phyloP scores from a whole-genome alignment of 2,888 invertebrate genomes.

The Drosophila multiciliata region DNA sequence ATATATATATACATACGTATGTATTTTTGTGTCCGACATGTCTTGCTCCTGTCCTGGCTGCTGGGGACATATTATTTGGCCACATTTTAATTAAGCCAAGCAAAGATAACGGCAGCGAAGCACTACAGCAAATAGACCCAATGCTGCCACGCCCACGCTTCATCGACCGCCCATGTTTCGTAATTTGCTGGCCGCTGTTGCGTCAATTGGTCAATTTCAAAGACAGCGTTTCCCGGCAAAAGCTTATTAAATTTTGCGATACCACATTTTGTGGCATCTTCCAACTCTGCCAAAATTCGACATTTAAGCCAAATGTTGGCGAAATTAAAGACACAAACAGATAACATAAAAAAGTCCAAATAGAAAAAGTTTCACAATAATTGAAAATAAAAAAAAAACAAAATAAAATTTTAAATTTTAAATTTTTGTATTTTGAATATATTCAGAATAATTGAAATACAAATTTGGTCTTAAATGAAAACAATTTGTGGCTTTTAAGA shows the following conservation, averaged over 20 bases:
- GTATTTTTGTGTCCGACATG: conserved; percentile 6
- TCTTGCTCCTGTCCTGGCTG: conserved; percentile 3
- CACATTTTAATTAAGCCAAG: conserved; percentile 46
- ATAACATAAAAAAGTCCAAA: background rate
- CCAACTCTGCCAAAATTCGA: background rate
- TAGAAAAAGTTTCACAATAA: background rate
- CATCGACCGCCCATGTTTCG: background rate
- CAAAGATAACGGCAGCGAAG: conserved; percentile 17
- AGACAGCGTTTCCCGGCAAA: conserved; percentile 7
- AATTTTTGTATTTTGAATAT: background rate
- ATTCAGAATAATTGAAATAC: background rate
- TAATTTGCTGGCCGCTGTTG: conserved; percentile 4
- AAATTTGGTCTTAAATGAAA: background rate
- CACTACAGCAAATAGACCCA: background rate
- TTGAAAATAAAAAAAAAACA: background rate
- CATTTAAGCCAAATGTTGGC: background rate
- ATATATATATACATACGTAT: background rate
- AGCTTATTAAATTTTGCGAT: conserved; percentile 27
- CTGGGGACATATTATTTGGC: conserved; percentile 26
- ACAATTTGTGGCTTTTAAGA: background rate
- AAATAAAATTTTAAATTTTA: background rate
- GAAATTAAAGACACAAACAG: background rate
- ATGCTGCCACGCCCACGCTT: conserved; percentile 12
- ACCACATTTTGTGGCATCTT: conserved; percentile 5
- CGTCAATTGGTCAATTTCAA: conserved; percentile 17